phyloP scores from a whole-genome alignment of 2,888 invertebrate genomes.

The Bellardia bayeri region DNA sequence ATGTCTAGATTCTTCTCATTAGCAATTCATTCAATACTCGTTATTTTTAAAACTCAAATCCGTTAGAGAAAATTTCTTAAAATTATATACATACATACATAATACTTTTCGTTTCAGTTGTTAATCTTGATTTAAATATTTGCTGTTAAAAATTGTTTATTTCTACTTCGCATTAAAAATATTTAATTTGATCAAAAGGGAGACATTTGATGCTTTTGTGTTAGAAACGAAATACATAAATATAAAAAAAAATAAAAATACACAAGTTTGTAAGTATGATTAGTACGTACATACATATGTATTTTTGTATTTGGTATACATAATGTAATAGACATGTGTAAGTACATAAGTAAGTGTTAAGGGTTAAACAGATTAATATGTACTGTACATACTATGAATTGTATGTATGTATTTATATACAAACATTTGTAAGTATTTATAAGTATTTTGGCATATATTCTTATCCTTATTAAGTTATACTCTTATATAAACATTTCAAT shows the following conservation, averaged over 20 bases:
- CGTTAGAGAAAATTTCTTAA: background rate
- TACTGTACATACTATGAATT: background rate
- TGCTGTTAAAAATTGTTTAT: background rate
- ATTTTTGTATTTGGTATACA: too few species aligned
- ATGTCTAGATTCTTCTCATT: too few species aligned
- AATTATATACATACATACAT: background rate
- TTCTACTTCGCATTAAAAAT: slow-evolving; percentile 3
- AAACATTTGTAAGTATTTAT: too few species aligned
- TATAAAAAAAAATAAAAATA: background rate
- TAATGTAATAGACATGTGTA: background rate
- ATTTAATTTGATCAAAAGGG: slow-evolving; percentile 12
- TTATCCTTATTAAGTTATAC: background rate
- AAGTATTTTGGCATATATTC: background rate
- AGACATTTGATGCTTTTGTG: background rate
- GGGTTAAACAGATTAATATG: background rate
- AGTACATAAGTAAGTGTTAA: background rate
- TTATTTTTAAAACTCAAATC: background rate
- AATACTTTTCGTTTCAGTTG: background rate
- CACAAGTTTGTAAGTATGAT: background rate
- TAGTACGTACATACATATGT: background rate
- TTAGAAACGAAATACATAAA: background rate
- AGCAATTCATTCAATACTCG: too few species aligned
- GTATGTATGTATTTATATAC: too few species aligned
- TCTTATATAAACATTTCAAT: background rate
- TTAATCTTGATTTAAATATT: slow-evolving; percentile 1